Base-by-base conservation (phyloP, 2,113 vertebrate species). In the Phylloscopus whistleri region DNA sequence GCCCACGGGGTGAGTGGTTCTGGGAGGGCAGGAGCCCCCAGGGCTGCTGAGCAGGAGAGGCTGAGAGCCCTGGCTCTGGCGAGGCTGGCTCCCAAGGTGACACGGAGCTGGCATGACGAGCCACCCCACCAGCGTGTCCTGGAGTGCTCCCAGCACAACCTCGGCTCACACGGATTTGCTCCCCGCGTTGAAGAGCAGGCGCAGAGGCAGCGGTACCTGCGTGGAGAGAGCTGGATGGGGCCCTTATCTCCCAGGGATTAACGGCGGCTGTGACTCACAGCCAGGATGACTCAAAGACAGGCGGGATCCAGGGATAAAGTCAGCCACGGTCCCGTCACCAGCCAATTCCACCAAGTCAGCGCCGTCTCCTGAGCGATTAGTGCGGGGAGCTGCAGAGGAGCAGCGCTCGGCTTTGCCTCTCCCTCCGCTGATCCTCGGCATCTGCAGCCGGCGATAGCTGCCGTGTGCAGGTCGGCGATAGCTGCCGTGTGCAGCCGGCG, bases 211-310 rank as follows among this genome's bases (percentile, higher is more conserved):
- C 81, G 46, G 77, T 14, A 89, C 91, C 94, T 85, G 84, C 7
- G 0, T 3, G 23, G 37, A 58, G 66, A 46, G 69, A 27, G 52
- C 84, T 26, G 85, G 79, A 58, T 63, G 93, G 31, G 68, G 93
- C 90, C 15, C 0, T 84, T 96, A 93, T 91, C 90, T 41, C 77
- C 5, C 1, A 49, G 66, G 93, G 95, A 96, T 96, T 97, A 94
- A 6, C 4, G 11, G 76, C 84, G 77, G 72, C 87, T 56, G 79
- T 96, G 95, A 97, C 92, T 97, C 96, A 95, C 82, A 77, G 6
- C 31, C 16, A 5, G 33, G 78, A 94, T 96, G 95, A 95, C 78
- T 96, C 96, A 96, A 96, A 95, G 95, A 77, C 77, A 86, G 68
- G 55, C 91, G 53, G 84, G 39, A 88, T 84, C 83, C 55, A 12